Conservation (phyloP, 2,888 invertebrate genomes). For the Nomada fabriciana region DNA sequence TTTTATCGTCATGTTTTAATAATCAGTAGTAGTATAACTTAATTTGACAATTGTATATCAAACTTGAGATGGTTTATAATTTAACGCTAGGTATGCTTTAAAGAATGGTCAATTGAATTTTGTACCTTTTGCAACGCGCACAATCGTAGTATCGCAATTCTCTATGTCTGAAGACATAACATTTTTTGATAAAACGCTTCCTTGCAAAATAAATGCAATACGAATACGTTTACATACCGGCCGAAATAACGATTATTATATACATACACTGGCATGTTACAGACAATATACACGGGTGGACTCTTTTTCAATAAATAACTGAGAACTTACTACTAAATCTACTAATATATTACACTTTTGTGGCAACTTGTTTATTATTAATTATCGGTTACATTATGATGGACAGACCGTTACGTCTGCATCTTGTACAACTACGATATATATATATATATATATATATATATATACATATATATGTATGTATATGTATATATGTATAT, state of each 20-base stretch:
- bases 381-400: not conserved
- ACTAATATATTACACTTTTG: constrained; percentile 28
- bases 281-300: too few relatives aligned
- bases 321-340: constrained; percentile 21
- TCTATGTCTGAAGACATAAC: not conserved
- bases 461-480: too few relatives aligned
- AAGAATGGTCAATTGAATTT: constrained; percentile 8
- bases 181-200: too few relatives aligned
- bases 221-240: too few relatives aligned
- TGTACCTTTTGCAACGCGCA: constrained; percentile 43
- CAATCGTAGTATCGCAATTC: constrained; percentile 41
- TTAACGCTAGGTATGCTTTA: constrained; percentile 67
- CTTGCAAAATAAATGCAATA: too few relatives aligned
- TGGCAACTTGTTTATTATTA: constrained; percentile 15
- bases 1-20: constrained; percentile 74
- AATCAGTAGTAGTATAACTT: constrained; percentile 80
- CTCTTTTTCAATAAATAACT: not conserved
- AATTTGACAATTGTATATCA: constrained; percentile 81
- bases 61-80: constrained; percentile 76
- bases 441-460: too few relatives aligned
- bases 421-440: not conserved
- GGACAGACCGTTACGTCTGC: constrained; percentile 13
- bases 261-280: too few relatives aligned
- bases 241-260: too few relatives aligned
- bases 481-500: too few relatives aligned